Base-by-base conservation (phyloP, 2,888 invertebrate species). In the Lasioglossum figueresi region DNA sequence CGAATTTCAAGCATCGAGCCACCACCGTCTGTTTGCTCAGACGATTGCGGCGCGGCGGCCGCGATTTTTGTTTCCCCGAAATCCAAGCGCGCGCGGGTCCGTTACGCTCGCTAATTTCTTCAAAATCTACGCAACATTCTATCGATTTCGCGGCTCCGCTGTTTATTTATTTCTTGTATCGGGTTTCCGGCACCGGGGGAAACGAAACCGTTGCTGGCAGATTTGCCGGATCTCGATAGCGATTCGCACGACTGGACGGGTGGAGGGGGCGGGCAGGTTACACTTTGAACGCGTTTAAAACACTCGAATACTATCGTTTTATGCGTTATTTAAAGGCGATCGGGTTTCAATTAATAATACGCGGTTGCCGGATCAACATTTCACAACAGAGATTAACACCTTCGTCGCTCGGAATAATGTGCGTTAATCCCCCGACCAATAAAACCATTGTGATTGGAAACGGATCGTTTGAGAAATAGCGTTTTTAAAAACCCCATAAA, bases 321-420 rank as follows among this genome's bases (percentile, higher is more conserved):
- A 76, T 45, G 48, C n/a, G 43, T 48, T 48, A 37, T 76, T 76
- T 48, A 68, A 76, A 68, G 37, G 34, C 48, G 66, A 76, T 68
- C 34, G 66, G 34, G 34, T 68, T 48, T 27, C 66, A 31, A 10
- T 48, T 37, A 48, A 31, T 66, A 45, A 76, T 76, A n/a, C 48
- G 34, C 45, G 66, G 66, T 34, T 16, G 34, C 2, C n/a, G 48
- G 34, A n/a, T 34, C 34, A 16, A 16, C 14, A 66, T 68, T 76
- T 34, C 23, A 52, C 52, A 34, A 73, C 48, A 52, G 23, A 48
- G 48, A 73, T 73, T 52, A 73, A 52, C 31, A n/a, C 34, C 37
- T 19, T n/a, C 70, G 1, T 40, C 70, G 40, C n/a, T 12, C n/a
- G 14, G 40, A 14, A 70, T 70, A 40, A 70, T 40, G 23, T n/a